Evolutionary conservation across 35 echinoderm and acorn worm genomes (phyloP).

Genomic region (Hemicentrotus pulcherrimus): DNA sequence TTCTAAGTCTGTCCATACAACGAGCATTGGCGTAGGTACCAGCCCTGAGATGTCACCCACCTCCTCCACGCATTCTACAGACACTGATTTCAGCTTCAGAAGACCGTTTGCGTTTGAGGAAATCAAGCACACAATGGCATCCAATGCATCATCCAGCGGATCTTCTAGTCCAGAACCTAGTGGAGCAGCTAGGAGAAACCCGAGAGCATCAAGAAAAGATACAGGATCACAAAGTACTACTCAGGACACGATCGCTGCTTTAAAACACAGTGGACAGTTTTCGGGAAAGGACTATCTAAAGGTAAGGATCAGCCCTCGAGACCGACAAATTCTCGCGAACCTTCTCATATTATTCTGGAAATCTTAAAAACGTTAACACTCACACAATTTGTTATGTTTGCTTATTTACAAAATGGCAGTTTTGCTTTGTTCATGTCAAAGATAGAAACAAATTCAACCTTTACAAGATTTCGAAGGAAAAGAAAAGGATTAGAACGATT

Average conservation of each 20-base stretch:
- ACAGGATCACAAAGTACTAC: slow-evolving; percentile 23
- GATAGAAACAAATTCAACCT: no score
- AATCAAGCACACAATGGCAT: slow-evolving; percentile 20
- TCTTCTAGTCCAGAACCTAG: slow-evolving; percentile 66
- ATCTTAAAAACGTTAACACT: no score
- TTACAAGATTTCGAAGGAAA: no score
- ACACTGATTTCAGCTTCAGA: slow-evolving; percentile 55
- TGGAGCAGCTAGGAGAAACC: neutral
- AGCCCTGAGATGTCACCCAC: slow-evolving; percentile 72
- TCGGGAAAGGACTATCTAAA: slow-evolving; percentile 37
- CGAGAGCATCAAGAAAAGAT: slow-evolving; percentile 51
- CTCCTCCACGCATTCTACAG: slow-evolving; percentile 65
- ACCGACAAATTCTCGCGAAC: no score
- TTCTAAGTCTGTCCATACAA: slow-evolving; percentile 46
- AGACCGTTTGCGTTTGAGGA: slow-evolving; percentile 13
- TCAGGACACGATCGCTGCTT: neutral
- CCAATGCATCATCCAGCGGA: slow-evolving; percentile 71
- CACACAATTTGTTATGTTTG: no score
- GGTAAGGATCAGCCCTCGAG: neutral
- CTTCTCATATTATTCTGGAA: no score
- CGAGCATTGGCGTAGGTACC: slow-evolving; percentile 67
- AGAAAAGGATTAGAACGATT: no score
- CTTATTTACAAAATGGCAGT: no score
- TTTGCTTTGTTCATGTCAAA: no score
- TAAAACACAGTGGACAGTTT: slow-evolving; percentile 23